Percentiles rank a stretch among this genome's conserved stretches.
Conservation (phyloP, 2,888 invertebrate genomes). For the Agrotis ipsilon region DNA sequence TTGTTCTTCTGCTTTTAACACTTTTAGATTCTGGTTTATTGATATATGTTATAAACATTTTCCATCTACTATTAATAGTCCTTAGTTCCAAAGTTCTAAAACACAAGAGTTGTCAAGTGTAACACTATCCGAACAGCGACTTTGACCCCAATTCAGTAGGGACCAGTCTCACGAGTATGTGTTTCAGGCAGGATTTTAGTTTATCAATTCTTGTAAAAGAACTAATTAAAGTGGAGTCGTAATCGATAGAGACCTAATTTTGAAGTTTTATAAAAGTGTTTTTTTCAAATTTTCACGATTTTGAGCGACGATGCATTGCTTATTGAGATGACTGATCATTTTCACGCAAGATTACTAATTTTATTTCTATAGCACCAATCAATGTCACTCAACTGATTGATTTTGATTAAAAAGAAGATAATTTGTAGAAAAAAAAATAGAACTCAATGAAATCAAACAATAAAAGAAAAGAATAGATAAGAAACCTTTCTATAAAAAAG, state of each 20-base stretch:
- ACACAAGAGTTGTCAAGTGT: constrained; percentile 41
- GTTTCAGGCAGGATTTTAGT: constrained; percentile 75
- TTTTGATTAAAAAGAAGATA: no score
- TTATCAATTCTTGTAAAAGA: constrained; percentile 64
- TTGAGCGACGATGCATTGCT: no score
- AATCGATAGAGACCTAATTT: no score
- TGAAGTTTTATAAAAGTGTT: no score
- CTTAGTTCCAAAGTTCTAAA: constrained; percentile 34
- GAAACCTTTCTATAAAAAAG: constrained; percentile 54
- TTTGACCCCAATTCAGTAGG: constrained; percentile 79
- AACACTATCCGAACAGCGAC: constrained; percentile 71
- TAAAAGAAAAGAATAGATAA: constrained; percentile 39
- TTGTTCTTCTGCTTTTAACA: no score
- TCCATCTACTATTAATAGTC: background rate
- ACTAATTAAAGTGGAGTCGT: background rate
- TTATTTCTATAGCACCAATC: no score
- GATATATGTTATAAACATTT: background rate
- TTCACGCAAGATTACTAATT: no score
- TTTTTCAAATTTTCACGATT: background rate
- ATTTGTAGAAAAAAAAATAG: no score
- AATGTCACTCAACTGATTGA: no score
- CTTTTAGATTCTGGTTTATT: no score
- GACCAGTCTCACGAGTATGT: constrained; percentile 77
- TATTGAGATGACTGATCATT: no score
- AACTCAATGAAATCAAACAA: background rate